A percentile compares a stretch with the other conserved stretches of the same genome.
phyloP scores from a whole-genome alignment of 2,888 invertebrate species.

The Tenthredo livida region DNA sequence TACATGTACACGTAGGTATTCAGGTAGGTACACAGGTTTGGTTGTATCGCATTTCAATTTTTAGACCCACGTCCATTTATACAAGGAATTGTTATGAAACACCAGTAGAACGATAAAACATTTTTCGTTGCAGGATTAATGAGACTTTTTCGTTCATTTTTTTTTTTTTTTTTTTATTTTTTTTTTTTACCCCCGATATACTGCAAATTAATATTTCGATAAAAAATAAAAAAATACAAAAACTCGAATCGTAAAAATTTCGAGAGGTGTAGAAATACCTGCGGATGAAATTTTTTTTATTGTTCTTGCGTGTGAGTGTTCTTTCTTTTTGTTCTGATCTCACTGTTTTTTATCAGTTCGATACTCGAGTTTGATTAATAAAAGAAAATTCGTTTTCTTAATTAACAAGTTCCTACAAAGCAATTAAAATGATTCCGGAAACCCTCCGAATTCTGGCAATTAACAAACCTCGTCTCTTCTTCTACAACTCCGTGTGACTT shows the following conservation, averaged over 20 bases:
- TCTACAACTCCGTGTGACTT: not conserved
- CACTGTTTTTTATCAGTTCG: not conserved
- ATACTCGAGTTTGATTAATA: not conserved
- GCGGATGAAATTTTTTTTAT: not conserved
- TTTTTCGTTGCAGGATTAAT: not conserved
- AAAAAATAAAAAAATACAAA: not conserved
- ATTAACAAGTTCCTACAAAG: conserved; percentile 8
- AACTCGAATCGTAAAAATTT: not conserved
- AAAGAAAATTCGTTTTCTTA: not conserved
- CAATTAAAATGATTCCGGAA: not conserved
- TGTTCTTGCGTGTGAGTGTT: not conserved
- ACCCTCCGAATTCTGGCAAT: not conserved
- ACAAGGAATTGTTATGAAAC: not conserved
- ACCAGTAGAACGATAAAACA: not conserved
- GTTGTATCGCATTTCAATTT: conserved; percentile 2
- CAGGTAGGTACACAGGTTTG: not conserved
- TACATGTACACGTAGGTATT: not conserved
- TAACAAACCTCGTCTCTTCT: not conserved
- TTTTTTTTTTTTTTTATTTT: not conserved
- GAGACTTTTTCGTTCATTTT: not conserved
- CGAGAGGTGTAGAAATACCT: not conserved
- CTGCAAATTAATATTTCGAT: not conserved
- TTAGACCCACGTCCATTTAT: not conserved
- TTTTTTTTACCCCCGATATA: not conserved
- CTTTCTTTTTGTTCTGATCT: not conserved